These are phyloP conservation scores for Diarsia brunnea DNA, from an alignment of 2,888 invertebrate species.

Conservation along the genomic window DNA sequence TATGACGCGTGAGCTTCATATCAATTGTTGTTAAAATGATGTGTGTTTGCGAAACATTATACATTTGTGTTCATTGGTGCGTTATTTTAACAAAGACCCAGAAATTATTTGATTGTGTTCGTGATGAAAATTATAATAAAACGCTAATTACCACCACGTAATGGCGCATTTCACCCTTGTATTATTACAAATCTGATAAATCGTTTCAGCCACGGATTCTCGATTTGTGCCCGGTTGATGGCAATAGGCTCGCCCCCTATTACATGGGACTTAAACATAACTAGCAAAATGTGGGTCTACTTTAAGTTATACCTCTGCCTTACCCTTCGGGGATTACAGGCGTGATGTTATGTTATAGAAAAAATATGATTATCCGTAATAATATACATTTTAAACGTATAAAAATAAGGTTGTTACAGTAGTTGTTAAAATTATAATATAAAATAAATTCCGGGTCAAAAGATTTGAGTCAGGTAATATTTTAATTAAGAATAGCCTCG, in stretches of 20 bases:
- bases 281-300: no score
- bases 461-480: slow-evolving; percentile 12
- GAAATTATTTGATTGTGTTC: neutral
- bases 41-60: neutral
- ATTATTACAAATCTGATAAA: no score
- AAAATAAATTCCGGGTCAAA: neutral
- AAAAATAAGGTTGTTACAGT: neutral
- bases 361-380: neutral
- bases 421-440: neutral
- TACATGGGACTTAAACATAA: no score
- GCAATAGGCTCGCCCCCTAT: no score
- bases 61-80: neutral
- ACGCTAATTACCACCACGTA: no score
- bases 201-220: no score
- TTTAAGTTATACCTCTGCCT: no score
- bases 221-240: no score
- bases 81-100: neutral
- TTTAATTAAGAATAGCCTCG: slow-evolving; percentile 40
- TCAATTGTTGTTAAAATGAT: neutral
- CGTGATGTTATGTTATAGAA: neutral
- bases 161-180: no score
- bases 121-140: no score
- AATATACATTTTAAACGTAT: neutral
- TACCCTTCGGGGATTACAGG: no score
- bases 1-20: neutral